A percentile compares a stretch with the other conserved stretches of the same genome.
These are phyloP conservation scores for Nomia melanderi DNA, from an alignment of 1,140 invertebrate genomes.

Conservation along the genomic window DNA sequence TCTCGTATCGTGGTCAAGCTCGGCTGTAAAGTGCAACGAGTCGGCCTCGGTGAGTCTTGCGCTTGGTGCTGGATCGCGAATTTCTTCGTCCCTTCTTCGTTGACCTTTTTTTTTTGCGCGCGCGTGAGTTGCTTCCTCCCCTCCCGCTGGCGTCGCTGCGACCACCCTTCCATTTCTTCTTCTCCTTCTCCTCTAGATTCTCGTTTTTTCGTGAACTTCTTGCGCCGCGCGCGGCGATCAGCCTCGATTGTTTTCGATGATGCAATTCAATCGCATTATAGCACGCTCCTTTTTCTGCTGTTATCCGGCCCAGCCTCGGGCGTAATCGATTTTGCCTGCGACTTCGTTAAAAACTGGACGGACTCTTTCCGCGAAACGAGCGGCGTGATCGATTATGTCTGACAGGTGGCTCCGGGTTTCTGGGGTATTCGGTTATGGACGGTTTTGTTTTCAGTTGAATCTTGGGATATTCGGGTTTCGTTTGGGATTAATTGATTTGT, in stretches of 20 bases:
- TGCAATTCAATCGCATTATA: constrained; percentile 54
- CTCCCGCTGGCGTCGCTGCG: background rate
- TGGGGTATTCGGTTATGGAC: too few relatives aligned
- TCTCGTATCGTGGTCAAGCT: constrained; percentile 68
- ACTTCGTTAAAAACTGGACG: background rate
- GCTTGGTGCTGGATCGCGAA: constrained; percentile 42
- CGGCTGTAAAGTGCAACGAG: constrained; percentile 66
- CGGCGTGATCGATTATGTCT: background rate
- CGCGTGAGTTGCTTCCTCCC: too few relatives aligned
- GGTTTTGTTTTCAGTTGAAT: too few relatives aligned
- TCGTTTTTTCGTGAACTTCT: background rate
- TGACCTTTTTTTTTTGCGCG: background rate
- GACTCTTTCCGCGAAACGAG: background rate
- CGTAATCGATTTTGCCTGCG: background rate
- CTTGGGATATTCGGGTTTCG: too few relatives aligned
- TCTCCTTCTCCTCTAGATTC: background rate
- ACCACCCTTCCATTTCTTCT: background rate
- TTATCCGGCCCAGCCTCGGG: background rate
- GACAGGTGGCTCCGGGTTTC: too few relatives aligned
- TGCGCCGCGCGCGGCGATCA: background rate
- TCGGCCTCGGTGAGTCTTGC: constrained; percentile 64
- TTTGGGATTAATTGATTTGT: too few relatives aligned
- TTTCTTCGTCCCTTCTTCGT: constrained; percentile 16
- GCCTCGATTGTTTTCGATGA: constrained; percentile 57
- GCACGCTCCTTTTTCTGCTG: constrained; percentile 45